Evolutionary conservation across 2,113 vertebrate species (phyloP).

Genomic region (Regulus satrapa): DNA sequence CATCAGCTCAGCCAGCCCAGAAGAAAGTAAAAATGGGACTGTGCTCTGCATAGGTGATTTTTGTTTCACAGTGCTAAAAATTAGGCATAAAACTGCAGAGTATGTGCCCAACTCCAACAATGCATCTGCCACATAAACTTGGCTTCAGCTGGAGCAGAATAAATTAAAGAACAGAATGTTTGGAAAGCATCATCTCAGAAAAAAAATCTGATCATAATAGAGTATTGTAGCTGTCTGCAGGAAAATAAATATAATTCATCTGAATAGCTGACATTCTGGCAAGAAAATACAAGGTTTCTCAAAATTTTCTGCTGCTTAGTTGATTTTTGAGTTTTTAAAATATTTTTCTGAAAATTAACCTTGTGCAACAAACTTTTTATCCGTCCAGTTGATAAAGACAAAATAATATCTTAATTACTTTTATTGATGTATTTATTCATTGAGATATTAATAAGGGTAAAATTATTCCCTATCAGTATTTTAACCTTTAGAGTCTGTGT

Average conservation of each 20-base stretch:
- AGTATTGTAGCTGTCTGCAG: neutral
- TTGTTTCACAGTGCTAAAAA: neutral
- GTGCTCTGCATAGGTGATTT: neutral
- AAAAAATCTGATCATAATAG: neutral
- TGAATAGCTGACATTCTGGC: neutral
- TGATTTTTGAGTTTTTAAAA: neutral
- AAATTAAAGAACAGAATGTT: neutral
- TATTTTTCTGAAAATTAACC: neutral
- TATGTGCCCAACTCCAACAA: neutral
- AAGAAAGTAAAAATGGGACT: neutral
- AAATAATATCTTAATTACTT: neutral
- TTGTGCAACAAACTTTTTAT: neutral
- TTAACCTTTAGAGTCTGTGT: neutral
- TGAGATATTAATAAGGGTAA: neutral
- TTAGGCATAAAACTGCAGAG: neutral
- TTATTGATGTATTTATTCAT: neutral
- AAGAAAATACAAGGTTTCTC: neutral
- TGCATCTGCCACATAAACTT: neutral
- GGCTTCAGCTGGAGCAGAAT: neutral
- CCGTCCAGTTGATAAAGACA: neutral
- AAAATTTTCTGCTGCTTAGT: neutral
- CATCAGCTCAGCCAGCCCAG: neutral
- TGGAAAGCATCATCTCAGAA: neutral
- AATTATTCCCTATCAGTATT: neutral
- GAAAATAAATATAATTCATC: neutral